These are phyloP conservation scores for Pimpla rufipes DNA, from an alignment of 2,888 invertebrate species.

Conservation along the genomic window DNA sequence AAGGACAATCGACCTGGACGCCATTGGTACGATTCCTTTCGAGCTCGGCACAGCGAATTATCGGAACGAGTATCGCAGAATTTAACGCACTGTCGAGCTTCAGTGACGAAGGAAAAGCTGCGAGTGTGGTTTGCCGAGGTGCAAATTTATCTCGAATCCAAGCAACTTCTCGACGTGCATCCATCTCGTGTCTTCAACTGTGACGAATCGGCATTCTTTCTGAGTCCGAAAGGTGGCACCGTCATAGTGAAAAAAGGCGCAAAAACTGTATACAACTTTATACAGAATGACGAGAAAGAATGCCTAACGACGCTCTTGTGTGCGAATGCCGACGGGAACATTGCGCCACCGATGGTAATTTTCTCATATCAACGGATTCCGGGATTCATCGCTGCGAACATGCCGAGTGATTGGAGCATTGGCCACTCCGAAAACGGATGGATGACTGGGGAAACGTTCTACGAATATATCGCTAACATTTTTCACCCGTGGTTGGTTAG, in stretches of 20 bases:
- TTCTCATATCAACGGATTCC: constrained; percentile 79
- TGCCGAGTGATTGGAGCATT: constrained; percentile 81
- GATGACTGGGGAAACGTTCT: constrained; percentile 84
- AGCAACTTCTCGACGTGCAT: constrained; percentile 70
- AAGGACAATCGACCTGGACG: constrained; percentile 75
- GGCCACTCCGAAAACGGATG: constrained; percentile 84
- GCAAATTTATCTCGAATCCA: constrained; percentile 68
- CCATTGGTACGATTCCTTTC: constrained; percentile 75
- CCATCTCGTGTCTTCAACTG: constrained; percentile 74
- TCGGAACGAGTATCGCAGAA: constrained; percentile 73
- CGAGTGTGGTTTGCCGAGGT: constrained; percentile 74
- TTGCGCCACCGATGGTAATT: constrained; percentile 76
- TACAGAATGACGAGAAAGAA: constrained; percentile 72
- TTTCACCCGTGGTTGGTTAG: constrained; percentile 81
- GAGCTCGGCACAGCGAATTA: constrained; percentile 72
- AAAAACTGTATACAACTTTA: constrained; percentile 73
- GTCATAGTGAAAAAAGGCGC: constrained; percentile 73
- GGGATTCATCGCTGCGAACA: constrained; percentile 68
- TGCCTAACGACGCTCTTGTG: constrained; percentile 75
- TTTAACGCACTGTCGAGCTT: constrained; percentile 70
- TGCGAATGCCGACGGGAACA: constrained; percentile 74
- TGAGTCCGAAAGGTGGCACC: constrained; percentile 73
- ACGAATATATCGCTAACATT: constrained; percentile 82
- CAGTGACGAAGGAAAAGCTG: constrained; percentile 73
- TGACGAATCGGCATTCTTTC: constrained; percentile 76